Base-by-base conservation (phyloP, 2,888 invertebrate species). In the Catocala nupta region DNA sequence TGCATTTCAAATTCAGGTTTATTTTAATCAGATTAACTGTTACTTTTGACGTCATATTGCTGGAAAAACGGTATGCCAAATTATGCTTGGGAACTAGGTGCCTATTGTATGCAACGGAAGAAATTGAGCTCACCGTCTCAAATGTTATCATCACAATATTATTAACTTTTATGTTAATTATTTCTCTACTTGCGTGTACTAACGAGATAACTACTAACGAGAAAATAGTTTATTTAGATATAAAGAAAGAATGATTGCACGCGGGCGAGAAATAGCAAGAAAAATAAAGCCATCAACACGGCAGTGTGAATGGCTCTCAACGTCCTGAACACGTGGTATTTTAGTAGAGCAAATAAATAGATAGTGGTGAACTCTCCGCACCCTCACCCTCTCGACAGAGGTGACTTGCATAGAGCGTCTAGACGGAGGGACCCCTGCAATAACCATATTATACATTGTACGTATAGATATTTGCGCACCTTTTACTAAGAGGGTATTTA, bases 401-500 rank as follows among this genome's bases (percentile, higher is more conserved):
- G 88, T 88, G 90, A 90, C 90, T 91, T 87, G 92, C 90, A 87
- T 84, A 84, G 88, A 89, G 89, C 85, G 93, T 94, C 93, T 94
- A 94, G 93, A 93, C 93, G 90, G 87, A 90, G 91, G 91, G 88
- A 89, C 84, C 88, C 88, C 81, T 80, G 78, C 80, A 79, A 83
- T 82, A 82, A 80, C 80, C 75, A 80, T 78, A 80, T 81, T 51
- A 42, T 51, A 75, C 72, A 71, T 78, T 73, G 77, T 75, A 65
- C 68, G 78, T 82, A 81, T 77, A 71, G 77, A 75, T 80, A 81
- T 81, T 80, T 78, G 75, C 70, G 63, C 75, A 75, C 70, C 73
- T 78, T 64, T 47, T 65, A 56, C 68, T 68, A 63, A 64, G 57
- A 68, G 64, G 55, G 55, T 63, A 74, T 61, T 66, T 73, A 59